Base-by-base conservation (phyloP, 1,140 invertebrate genomes). In the Caerostris extrusa region DNA sequence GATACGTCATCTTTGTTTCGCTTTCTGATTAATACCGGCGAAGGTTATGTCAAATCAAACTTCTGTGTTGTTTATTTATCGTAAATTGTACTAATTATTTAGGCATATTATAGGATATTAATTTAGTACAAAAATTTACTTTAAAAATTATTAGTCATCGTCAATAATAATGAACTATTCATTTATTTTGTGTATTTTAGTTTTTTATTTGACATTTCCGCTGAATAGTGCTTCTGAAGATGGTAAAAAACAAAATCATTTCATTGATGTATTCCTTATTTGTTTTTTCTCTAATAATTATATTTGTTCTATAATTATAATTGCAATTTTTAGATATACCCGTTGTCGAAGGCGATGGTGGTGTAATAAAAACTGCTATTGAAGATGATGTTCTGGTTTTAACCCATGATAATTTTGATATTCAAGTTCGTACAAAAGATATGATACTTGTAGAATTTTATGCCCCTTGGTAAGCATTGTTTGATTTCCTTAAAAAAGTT, bases 391-490 rank as follows among this genome's bases (percentile, higher is more conserved):
- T 97, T 12, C 60, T 96, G 17, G 95, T 96, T 71, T 94, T 97
- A 64, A 96, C 95, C 12, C 94, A 95, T 14, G 95, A 96, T 19
- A 97, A 96, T 89, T 97, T 97, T 95, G 95, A 96, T 77, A 95
- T 96, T 90, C 95, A 96, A 64, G 95, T 96, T 53, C 95, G 95
- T 50, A 92, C 95, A 17, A 95, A 96, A 64, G 95, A 96, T n/a
- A 95, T 95, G 60, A 95, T 96, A 50, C 95, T 97, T 55, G 96
- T 97, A 8, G 96, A 97, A 95, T 97, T 97, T 95, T 97, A 96
- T 95, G 96, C 96, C 12, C 96, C 96, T 56, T 96, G 96, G 96
- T 96, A 95, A 95, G 94, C 89, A 90, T 64, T 67, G 7, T 12
- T 67, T 10, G 64, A 14, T 34, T 34, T 34, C n/a, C 0, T 34